Base-by-base conservation (phyloP, 2,797 vertebrate genomes). In the Microctenopoma steveboyesi region DNA sequence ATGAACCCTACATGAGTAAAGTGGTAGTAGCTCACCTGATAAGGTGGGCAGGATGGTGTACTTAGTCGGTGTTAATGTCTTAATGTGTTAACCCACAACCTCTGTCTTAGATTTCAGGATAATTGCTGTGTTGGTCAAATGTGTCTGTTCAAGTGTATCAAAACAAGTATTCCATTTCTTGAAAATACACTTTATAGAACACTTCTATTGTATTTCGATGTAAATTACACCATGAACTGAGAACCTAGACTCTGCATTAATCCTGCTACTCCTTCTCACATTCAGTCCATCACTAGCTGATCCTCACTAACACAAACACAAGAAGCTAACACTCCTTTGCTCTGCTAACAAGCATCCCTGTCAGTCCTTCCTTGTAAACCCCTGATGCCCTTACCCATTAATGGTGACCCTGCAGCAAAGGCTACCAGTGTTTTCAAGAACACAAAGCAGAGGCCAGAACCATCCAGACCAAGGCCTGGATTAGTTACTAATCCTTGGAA, bases 401-500 rank as follows among this genome's bases (percentile, higher is more conserved):
- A 79, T 8, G 15, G 70, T 66, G 84, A 88, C 87, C 82, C 85
- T 75, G 72, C 66, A 39, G 13, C 85, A 80, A 87, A 71, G 83
- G 77, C 76, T 75, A 50, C 52, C 73, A 64, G 77, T 85, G 80
- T 81, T 91, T 80, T 87, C 79, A 89, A 86, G 86, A 86, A 87
- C 84, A 72, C 78, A 72, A 89, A 86, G 77, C 81, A 76, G 73
- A 88, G 83, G 79, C 76, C 86, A 78, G 63, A 83, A 69, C 56
- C 77, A 86, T 61, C 74, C 68, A 69, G 75, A 83, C 85, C 87
- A 87, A 86, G 87, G 83, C 83, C 75, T 77, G 89, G 89, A 91
- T 92, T 91, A 91, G 76, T 89, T 79, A 81, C 85, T 91, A 90
- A 91, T 91, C 87, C 90, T 85, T 63, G n/a, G 74, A 88, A 85